Evolutionary conservation across 2,797 vertebrate genomes (phyloP), one percentile per base, ranked within the genome.

Genomic region (Halcyon smyrnensis): DNA sequence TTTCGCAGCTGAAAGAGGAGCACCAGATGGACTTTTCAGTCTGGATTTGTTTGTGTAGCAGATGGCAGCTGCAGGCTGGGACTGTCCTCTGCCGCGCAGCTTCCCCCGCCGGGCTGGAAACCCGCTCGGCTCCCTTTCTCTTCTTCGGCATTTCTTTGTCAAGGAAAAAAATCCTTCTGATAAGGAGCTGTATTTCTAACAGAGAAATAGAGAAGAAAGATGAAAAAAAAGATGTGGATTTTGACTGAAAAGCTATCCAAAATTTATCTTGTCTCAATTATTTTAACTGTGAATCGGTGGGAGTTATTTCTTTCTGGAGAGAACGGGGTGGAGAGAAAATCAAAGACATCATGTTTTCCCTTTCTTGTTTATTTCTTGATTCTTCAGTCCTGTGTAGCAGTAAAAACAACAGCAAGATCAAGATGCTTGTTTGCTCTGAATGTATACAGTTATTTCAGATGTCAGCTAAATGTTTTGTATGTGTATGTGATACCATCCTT

Each of bases 401-500:
- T 90, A 57, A 92, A 90, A 64, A 95, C 84, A 92, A 71, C 24
- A 91, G 77, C 77, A 81, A 79, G 93, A 93, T 92, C 46, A 76
- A 96, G 89, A 96, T 60, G 91, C 83, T 96, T 91, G 70, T 94
- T 97, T 94, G 91, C 39, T 90, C 91, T 93, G 97, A 98, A 98
- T 97, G 97, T 97, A 94, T 87, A 91, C 95, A 67, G 93, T 90
- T 94, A 84, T 94, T 90, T 91, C 95, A 83, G 95, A 96, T 93
- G 95, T 98, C 95, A 94, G 43, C 78, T 64, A 64, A n/a, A 54
- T 89, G 81, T 97, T 98, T 97, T 97, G 83, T 97, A 89, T 70
- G 36, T 97, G 96, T 97, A 94, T 12, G 62, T 97, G 95, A 84
- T 84, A 65, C 84, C 96, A 87, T 83, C 92, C 91, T 95, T 88